A percentile compares a stretch with the other conserved stretches of the same genome.
Conservation (phyloP, 2,797 vertebrate species). For the Atherinosoma microstoma region DNA sequence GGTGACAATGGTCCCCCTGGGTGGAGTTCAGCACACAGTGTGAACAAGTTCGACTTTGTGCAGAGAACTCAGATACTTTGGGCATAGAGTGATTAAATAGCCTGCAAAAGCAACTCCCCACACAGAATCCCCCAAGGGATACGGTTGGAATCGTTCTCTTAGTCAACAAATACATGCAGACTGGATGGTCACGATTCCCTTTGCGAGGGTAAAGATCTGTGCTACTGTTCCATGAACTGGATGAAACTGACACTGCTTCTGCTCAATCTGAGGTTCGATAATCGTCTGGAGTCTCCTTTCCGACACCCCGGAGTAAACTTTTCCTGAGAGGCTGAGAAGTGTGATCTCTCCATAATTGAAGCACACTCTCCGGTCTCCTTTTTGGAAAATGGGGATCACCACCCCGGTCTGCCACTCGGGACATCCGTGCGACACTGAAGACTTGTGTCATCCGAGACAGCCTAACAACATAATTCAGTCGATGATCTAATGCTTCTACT, state of each 20-base stretch:
- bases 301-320: background rate
- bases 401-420: background rate
- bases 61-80: background rate
- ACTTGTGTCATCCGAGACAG: background rate
- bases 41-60: background rate
- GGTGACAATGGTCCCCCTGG: background rate
- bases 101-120: background rate
- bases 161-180: background rate
- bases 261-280: background rate
- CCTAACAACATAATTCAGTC: background rate
- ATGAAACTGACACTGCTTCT: background rate
- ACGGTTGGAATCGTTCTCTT: background rate
- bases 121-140: background rate
- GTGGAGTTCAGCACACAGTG: background rate
- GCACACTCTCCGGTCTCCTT: background rate
- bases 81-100: background rate
- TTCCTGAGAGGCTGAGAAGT: background rate
- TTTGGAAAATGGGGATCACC: background rate
- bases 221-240: background rate
- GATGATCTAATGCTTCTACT: conserved; percentile 4
- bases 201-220: no score
- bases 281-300: background rate
- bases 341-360: background rate
- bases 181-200: background rate
- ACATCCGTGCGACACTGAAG: background rate